Evolutionary conservation across 2,797 vertebrate species (phyloP).

Genomic region (Spinus olivaceus): DNA sequence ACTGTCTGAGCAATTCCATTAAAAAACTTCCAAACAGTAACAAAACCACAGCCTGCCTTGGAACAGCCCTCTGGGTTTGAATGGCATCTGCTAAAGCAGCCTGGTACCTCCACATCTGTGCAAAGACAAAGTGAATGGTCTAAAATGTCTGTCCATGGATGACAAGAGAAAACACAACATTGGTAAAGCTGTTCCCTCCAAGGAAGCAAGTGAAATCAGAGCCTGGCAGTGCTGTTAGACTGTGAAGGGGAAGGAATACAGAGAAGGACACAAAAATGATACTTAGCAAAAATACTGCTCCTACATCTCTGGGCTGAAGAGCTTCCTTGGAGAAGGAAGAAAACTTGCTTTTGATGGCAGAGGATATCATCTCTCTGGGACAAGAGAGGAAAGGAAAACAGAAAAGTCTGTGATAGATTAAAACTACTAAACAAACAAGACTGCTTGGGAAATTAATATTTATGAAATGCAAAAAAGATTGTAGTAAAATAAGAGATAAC

Average conservation of each 20-base stretch:
- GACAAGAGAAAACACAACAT: neutral
- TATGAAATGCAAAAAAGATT: slow-evolving; percentile 36
- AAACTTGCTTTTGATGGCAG: slow-evolving; percentile 6
- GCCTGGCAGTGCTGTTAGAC: neutral
- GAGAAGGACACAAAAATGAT: neutral
- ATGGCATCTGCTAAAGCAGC: neutral
- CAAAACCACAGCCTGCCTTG: neutral
- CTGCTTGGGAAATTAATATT: slow-evolving; percentile 43
- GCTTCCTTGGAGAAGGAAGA: neutral
- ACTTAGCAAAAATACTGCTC: neutral
- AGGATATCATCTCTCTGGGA: slow-evolving; percentile 1
- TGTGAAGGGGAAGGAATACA: neutral
- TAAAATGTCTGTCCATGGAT: neutral
- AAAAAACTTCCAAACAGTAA: neutral
- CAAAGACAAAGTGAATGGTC: neutral
- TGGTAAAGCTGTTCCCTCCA: neutral
- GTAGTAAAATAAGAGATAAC: slow-evolving; percentile 43
- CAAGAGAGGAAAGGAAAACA: neutral
- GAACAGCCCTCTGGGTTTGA: neutral
- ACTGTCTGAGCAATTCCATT: neutral
- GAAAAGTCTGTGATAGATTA: slow-evolving; percentile 23
- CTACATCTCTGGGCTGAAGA: neutral
- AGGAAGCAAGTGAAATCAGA: neutral
- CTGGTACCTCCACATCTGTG: neutral
- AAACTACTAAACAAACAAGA: slow-evolving; percentile 30